Base-by-base conservation (phyloP, 2,113 vertebrate species). In the Cyrtonyx montezumae region DNA sequence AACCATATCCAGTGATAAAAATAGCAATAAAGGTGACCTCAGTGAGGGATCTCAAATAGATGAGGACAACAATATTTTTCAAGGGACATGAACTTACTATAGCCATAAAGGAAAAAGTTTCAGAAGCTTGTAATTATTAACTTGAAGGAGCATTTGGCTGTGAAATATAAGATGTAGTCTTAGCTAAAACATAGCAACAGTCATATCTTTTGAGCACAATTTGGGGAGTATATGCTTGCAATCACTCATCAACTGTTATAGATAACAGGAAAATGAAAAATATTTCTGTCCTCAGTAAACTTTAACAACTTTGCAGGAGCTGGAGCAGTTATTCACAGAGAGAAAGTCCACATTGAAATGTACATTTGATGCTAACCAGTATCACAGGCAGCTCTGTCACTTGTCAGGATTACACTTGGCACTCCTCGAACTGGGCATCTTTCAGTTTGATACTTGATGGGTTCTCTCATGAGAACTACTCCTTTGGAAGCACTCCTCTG, bases 391-490 rank as follows among this genome's bases (percentile, higher is more conserved):
- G 9, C 40, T 77, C 55, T 66, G 2, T 43, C 28, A 8, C 8
- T 30, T 11, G 3, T 42, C 67, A 86, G 73, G 53, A 46, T 71
- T 91, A 86, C 67, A n/a, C 22, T 32, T 16, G 46, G 9, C 36
- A 5, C 13, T 55, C 43, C 43, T 88, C 42, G 74, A 49, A 51
- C 3, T 46, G 6, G 32, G 8, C 19, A 32, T 51, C 32, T 34
- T 76, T 82, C 63, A 3, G 0, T 70, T 58, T 34, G 55, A 22
- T 8, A 23, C 18, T 9, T 53, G n/a, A 1, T 8, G 56, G 43
- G 42, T 19, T 34, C 43, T 16, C 9, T 43, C 8, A 0, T 37
- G 59, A 74, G 43, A 84, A n/a, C 0, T 0, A 28, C 15, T 56
- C 34, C 3, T 53, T 69, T 81, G 65, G 73, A 40, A 79, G 28